Percentiles rank a stretch among this genome's conserved stretches.
phyloP scores from a whole-genome alignment of 2,113 vertebrate species.

The Psilopsiagon aurifrons region DNA sequence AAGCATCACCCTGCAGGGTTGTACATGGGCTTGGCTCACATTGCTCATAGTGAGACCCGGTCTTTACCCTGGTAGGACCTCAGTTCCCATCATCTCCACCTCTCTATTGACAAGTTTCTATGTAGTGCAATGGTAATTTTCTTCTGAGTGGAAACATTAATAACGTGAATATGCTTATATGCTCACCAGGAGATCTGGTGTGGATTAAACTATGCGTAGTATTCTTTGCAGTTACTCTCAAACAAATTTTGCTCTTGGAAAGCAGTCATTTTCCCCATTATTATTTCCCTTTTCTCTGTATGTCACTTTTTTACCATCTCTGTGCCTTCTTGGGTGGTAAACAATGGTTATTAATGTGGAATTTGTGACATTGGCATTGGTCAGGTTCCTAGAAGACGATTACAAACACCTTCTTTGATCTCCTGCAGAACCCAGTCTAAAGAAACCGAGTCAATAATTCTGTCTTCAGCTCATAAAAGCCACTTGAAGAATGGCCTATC shows the following conservation, averaged over 20 bases:
- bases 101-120: not conserved
- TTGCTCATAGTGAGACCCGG: rapidly evolving
- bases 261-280: not conserved
- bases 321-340: conserved; percentile 26
- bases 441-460: conserved; percentile 38
- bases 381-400: conserved; percentile 19
- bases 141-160: not conserved
- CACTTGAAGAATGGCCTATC: conserved; percentile 32
- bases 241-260: not conserved
- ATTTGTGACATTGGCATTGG: not conserved
- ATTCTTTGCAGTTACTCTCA: conserved; percentile 9
- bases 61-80: not conserved
- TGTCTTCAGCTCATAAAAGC: conserved; percentile 45
- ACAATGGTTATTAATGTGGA: not conserved
- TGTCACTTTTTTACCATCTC: not conserved
- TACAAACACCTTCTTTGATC: conserved; percentile 32
- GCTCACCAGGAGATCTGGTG: conserved; percentile 3
- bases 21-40: not conserved
- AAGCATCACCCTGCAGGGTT: not conserved
- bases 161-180: not conserved
- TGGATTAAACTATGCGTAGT: not conserved
- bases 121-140: not conserved
- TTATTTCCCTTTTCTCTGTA: not conserved
- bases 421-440: not conserved
- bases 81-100: not conserved